phyloP scores from a whole-genome alignment of 2,113 vertebrate species.

The Semicossyphus pulcher region DNA sequence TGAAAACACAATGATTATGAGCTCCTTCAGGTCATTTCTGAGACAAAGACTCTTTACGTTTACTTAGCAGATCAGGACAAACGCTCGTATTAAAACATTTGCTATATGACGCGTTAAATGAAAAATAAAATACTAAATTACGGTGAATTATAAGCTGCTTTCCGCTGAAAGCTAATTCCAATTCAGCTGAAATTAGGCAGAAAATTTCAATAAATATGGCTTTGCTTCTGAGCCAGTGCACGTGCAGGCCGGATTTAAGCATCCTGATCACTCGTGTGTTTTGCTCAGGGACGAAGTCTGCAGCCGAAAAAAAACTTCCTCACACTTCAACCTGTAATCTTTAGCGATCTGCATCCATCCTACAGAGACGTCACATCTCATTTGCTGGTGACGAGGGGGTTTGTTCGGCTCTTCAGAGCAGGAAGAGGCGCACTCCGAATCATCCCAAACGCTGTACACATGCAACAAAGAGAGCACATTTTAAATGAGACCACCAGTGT shows the following conservation, averaged over 20 bases:
- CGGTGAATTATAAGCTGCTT: slow-evolving; percentile 69
- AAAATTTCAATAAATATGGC: slow-evolving; percentile 83
- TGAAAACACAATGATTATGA: slow-evolving; percentile 71
- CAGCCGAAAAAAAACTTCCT: slow-evolving; percentile 39
- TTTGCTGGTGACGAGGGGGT: slow-evolving; percentile 16
- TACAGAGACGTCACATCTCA: slow-evolving; percentile 18
- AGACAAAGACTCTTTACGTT: slow-evolving; percentile 75
- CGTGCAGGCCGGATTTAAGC: slow-evolving; percentile 55
- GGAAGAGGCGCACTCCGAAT: slow-evolving; percentile 5
- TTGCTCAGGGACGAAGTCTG: slow-evolving; percentile 42
- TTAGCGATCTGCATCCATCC: slow-evolving; percentile 37
- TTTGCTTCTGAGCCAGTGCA: slow-evolving; percentile 71
- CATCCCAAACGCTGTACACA: neutral
- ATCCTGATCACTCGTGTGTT: slow-evolving; percentile 47
- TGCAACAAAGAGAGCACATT: slow-evolving; percentile 28
- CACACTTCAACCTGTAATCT: slow-evolving; percentile 44
- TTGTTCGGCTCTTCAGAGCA: slow-evolving; percentile 5
- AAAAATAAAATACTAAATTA: slow-evolving; percentile 78
- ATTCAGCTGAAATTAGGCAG: slow-evolving; percentile 82
- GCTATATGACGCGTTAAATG: slow-evolving; percentile 85
- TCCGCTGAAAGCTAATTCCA: slow-evolving; percentile 78
- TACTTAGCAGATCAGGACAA: slow-evolving; percentile 69
- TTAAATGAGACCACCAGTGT: slow-evolving; percentile 15
- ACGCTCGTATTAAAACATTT: slow-evolving; percentile 76
- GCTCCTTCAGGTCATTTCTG: slow-evolving; percentile 67